A percentile compares a stretch with the other conserved stretches of the same genome.
These are phyloP conservation scores for Pheosia tremula DNA, from an alignment of 2,888 invertebrate species.

Conservation along the genomic window DNA sequence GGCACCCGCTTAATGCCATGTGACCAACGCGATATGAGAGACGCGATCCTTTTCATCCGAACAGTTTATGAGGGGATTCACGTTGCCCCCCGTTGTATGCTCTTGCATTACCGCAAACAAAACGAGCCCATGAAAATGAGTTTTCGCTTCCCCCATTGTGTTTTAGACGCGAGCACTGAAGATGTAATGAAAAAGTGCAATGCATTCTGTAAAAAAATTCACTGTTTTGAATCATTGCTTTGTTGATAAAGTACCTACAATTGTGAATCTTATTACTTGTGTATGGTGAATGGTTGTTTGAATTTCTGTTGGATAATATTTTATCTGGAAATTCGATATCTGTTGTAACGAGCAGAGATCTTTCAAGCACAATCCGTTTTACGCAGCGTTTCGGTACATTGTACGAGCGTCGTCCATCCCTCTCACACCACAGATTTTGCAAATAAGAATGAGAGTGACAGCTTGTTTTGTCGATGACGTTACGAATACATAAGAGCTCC, in stretches of 20 bases:
- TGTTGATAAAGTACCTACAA: not conserved
- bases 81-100: slow-evolving; percentile 57
- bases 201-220: slow-evolving; percentile 22
- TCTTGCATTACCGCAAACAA: slow-evolving; percentile 68
- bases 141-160: slow-evolving; percentile 60
- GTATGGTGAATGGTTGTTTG: too few relatives aligned
- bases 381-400: too few relatives aligned
- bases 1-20: slow-evolving; percentile 54
- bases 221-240: slow-evolving; percentile 13
- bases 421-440: too few relatives aligned
- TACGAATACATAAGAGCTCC: too few relatives aligned
- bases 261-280: not conserved
- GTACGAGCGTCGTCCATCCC: too few relatives aligned
- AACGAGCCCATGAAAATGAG: slow-evolving; percentile 56
- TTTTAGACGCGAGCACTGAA: slow-evolving; percentile 41
- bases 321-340: too few relatives aligned
- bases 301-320: too few relatives aligned
- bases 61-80: slow-evolving; percentile 61
- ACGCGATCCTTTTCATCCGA: slow-evolving; percentile 49
- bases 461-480: too few relatives aligned
- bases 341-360: too few relatives aligned
- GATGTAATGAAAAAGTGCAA: slow-evolving; percentile 33
- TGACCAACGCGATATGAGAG: slow-evolving; percentile 55
- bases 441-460: too few relatives aligned
- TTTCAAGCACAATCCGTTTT: too few relatives aligned